Percentiles rank a stretch among this genome's conserved stretches.
These are phyloP conservation scores for Platorchestia sp. DNA, from an alignment of 1,140 invertebrate genomes.

Conservation along the genomic window DNA sequence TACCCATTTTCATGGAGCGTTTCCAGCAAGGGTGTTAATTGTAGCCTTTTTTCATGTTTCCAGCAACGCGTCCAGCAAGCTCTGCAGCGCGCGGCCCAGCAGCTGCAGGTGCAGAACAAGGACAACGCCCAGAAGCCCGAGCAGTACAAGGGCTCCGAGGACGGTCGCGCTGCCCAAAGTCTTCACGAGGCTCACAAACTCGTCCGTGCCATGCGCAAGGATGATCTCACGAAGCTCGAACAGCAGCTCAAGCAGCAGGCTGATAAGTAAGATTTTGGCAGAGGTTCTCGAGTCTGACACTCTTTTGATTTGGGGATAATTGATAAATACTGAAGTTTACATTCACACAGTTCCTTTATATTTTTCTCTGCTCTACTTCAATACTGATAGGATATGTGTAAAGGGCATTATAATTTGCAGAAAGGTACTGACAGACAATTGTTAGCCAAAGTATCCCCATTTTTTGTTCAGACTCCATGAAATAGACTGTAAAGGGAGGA, in stretches of 20 bases:
- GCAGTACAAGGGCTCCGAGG: constrained; percentile 23
- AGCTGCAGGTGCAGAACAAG: constrained; percentile 40
- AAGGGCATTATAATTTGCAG: too few relatives aligned
- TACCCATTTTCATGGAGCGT: too few relatives aligned
- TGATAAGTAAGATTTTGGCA: not conserved
- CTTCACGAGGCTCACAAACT: constrained; percentile 32
- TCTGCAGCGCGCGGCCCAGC: constrained; percentile 8
- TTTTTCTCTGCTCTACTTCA: too few relatives aligned
- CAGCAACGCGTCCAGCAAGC: not conserved
- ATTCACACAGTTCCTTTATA: too few relatives aligned
- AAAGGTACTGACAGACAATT: too few relatives aligned
- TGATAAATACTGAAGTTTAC: too few relatives aligned
- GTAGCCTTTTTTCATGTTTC: not conserved
- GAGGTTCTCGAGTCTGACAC: not conserved
- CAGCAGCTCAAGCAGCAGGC: not conserved
- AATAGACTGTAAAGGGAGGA: too few relatives aligned
- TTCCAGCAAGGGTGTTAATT: too few relatives aligned
- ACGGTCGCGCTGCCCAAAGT: constrained; percentile 39
- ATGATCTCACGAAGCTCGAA: not conserved
- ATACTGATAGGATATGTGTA: too few relatives aligned
- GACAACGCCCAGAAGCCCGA: not conserved
- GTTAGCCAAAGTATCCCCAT: too few relatives aligned
- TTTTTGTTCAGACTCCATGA: too few relatives aligned
- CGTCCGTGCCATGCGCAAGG: constrained; percentile 9
- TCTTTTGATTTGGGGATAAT: too few relatives aligned